These are phyloP conservation scores for Leucophora obtusa DNA, from an alignment of 2,888 invertebrate genomes.

Conservation along the genomic window DNA sequence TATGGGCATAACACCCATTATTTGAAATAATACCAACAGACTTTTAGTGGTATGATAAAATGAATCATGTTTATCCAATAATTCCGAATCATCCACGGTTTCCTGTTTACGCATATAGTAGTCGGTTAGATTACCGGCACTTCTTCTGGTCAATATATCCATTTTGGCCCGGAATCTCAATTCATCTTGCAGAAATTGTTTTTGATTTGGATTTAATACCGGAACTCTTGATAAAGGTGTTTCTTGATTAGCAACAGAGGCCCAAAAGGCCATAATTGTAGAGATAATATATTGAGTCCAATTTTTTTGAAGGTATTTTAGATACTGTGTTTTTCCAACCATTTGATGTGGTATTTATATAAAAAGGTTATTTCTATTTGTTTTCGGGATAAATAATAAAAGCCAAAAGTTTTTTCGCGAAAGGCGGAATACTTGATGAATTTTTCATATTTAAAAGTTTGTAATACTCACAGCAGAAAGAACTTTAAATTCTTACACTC, in stretches of 20 bases:
- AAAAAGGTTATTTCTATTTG: background rate
- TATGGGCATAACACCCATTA: conserved; percentile 88
- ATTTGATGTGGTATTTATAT: background rate
- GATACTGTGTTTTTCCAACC: too few relatives aligned
- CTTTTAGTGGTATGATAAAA: conserved; percentile 86
- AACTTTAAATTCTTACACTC: too few relatives aligned
- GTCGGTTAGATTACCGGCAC: conserved; percentile 67
- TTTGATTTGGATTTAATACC: conserved; percentile 78
- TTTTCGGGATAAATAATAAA: background rate
- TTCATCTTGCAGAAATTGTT: conserved; percentile 77
- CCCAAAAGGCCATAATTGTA: conserved; percentile 77
- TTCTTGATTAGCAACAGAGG: conserved; percentile 68
- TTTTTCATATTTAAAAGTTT: too few relatives aligned
- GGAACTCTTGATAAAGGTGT: conserved; percentile 72
- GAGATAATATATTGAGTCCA: background rate
- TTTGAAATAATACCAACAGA: conserved; percentile 84
- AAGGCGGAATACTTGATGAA: background rate
- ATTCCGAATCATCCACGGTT: conserved; percentile 80
- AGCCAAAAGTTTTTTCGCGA: background rate
- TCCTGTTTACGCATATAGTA: conserved; percentile 78
- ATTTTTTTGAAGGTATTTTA: background rate
- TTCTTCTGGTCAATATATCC: conserved; percentile 68
- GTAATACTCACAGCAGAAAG: too few relatives aligned
- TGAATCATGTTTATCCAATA: conserved; percentile 84
- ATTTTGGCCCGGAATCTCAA: conserved; percentile 74